Base-by-base conservation (phyloP, 2,797 vertebrate genomes). In the Threskiornis aethiopicus region DNA sequence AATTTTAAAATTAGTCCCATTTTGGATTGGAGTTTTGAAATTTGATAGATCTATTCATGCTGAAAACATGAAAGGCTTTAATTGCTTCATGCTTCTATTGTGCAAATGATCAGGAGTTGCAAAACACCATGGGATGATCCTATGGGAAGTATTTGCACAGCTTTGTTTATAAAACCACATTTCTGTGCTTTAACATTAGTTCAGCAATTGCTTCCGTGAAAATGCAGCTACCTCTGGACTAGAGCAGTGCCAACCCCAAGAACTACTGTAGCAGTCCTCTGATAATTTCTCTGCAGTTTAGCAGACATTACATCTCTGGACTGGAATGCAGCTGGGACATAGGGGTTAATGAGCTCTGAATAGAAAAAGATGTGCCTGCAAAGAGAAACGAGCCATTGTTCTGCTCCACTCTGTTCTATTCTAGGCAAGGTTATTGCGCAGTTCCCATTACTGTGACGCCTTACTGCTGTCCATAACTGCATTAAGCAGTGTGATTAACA, bases 291-390 rank as follows among this genome's bases (percentile, higher is more conserved):
- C 42, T 81, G 82, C 75, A 69, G 49, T 69, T 89, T 2, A 67
- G 59, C 55, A 87, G 89, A 87, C 64, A 8, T 73, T 47, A 80
- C 92, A 72, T 86, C 47, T 83, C 75, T 35, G 46, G 69, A 64
- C 76, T 61, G 95, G 96, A 94, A 95, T 71, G 89, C 67, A 89
- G 84, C 72, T 0, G 9, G 72, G 69, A 89, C 41, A 62, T 3
- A 26, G 79, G 89, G 55, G 72, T 81, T 91, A 81, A 84, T 7
- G 85, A 95, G 93, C 58, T 78, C 76, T 93, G 79, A 96, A 86
- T 1, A 91, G 91, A 93, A 78, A 92, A 95, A 86, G 94, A 94
- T 94, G 94, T 69, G 91, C 77, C 82, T 90, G 87, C 93, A 86
- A 69, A 93, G 89, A 86, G 69, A 84, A 90, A 91, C 1, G 7